A percentile compares a stretch with the other conserved stretches of the same genome.
Conservation (phyloP, 1,140 invertebrate species). For the Brachionus paranguensis region DNA sequence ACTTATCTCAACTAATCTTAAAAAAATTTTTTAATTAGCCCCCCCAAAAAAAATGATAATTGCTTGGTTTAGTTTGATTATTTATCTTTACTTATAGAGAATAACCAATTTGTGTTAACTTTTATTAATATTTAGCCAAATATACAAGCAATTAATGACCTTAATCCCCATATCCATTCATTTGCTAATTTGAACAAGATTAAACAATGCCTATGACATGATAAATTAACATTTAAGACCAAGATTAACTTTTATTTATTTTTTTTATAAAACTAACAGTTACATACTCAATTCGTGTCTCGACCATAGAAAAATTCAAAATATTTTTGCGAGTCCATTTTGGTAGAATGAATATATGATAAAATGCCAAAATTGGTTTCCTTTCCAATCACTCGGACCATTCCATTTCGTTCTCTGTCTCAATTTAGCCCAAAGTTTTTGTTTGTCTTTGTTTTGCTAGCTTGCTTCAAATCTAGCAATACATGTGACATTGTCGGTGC, state of each 20-base stretch:
- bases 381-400: background rate
- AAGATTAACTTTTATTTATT: background rate
- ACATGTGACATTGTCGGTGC: constrained; percentile 39
- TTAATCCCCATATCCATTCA: background rate
- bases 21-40: background rate
- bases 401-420: background rate
- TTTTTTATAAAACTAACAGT: background rate
- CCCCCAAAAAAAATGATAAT: background rate
- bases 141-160: background rate
- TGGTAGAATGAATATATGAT: constrained; percentile 13
- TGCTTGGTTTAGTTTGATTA: background rate
- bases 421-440: background rate
- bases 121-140: background rate
- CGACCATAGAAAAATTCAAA: background rate
- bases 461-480: background rate
- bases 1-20: background rate
- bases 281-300: background rate
- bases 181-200: background rate
- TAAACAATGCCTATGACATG: background rate
- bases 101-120: background rate
- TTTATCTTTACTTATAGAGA: background rate
- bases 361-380: constrained; percentile 19
- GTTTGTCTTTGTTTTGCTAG: background rate
- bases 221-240: background rate
- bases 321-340: constrained; percentile 1